A percentile compares a stretch with the other conserved stretches of the same genome.
Evolutionary conservation across 2,113 vertebrate genomes (phyloP).

Genomic region (Bostrychus sinensis): DNA sequence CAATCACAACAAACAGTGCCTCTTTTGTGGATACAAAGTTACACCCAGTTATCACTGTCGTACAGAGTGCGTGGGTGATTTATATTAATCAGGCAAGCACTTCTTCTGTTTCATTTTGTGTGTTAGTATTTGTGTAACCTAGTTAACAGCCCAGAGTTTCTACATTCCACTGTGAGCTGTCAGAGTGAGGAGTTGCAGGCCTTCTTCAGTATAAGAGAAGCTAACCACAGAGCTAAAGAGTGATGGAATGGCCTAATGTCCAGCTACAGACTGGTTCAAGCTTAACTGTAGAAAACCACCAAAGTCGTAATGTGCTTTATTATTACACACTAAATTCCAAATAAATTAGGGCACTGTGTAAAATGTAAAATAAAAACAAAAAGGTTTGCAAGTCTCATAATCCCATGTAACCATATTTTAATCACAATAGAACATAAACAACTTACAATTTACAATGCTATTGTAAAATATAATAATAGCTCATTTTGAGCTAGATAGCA

Average conservation of each 20-base stretch:
- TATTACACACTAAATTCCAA: too few species aligned
- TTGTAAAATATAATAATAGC: too few species aligned
- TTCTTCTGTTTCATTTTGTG: neutral
- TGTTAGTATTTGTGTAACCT: neutral
- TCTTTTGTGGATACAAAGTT: neutral
- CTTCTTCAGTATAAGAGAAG: constrained; percentile 6
- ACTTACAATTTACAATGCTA: too few species aligned
- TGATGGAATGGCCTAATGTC: constrained; percentile 12
- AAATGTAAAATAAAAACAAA: too few species aligned
- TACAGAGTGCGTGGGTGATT: neutral
- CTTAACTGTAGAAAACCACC: constrained; percentile 34
- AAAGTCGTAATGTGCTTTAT: neutral
- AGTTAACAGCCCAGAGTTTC: constrained; percentile 6
- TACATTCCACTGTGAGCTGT: constrained; percentile 30
- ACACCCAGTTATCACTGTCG: neutral
- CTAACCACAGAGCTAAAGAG: constrained; percentile 6
- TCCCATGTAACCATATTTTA: too few species aligned
- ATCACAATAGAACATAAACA: too few species aligned
- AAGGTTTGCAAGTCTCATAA: too few species aligned
- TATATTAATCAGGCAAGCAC: neutral
- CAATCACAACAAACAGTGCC: neutral
- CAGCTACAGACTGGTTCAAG: constrained; percentile 31
- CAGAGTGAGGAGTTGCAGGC: constrained; percentile 42
- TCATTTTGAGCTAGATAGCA: neutral
- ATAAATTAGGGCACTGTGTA: too few species aligned